phyloP scores from a whole-genome alignment of 2,888 invertebrate species.

The Drosophila stalkeri region DNA sequence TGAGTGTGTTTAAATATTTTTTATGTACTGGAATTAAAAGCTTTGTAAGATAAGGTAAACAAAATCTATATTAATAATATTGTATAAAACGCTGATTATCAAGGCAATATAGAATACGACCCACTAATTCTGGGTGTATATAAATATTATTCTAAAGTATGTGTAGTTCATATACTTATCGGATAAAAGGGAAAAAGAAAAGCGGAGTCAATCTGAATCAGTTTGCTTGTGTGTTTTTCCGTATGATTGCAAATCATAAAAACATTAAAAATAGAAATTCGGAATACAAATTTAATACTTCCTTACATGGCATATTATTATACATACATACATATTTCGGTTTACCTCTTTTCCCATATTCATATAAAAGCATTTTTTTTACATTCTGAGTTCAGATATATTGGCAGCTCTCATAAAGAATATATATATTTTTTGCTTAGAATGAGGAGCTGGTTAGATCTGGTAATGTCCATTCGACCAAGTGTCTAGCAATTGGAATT shows the following conservation, averaged over 20 bases:
- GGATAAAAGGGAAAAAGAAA: not conserved
- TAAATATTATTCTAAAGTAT: not conserved
- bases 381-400: no score
- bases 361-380: not conserved
- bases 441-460: no score
- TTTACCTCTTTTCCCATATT: not conserved
- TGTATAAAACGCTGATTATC: not conserved
- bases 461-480: no score
- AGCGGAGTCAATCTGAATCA: not conserved
- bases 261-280: no score
- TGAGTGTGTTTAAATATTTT: not conserved
- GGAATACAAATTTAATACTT: not conserved
- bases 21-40: not conserved
- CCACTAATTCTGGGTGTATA: not conserved
- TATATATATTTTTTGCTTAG: no score
- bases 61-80: not conserved
- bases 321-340: not conserved
- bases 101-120: not conserved
- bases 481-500: no score
- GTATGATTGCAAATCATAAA: no score
- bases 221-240: not conserved
- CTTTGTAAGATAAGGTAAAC: not conserved
- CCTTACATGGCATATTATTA: not conserved
- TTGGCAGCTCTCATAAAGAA: no score
- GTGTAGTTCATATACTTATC: not conserved